Conservation (phyloP, 2,113 vertebrate species). For the Syngnathus floridae region DNA sequence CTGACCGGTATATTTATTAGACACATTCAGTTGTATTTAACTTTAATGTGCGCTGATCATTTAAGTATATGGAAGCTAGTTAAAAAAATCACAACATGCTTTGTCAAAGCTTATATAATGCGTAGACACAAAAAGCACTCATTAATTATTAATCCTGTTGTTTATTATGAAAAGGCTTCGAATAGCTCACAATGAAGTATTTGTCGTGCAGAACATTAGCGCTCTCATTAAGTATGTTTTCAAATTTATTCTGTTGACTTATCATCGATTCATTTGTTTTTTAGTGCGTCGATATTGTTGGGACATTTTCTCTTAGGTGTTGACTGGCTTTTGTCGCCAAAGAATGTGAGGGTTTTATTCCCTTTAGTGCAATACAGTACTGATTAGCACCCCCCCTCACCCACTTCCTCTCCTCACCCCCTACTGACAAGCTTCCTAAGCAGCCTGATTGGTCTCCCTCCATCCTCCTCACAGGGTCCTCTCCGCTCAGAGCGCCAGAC, state of each 20-base stretch:
- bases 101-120: not conserved
- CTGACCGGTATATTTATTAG: too few species aligned
- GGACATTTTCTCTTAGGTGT: not conserved
- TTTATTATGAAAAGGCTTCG: not conserved
- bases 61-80: not conserved
- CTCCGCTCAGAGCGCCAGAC: not conserved
- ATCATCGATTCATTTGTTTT: too few species aligned
- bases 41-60: not conserved
- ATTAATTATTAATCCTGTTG: not conserved
- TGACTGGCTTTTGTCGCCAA: not conserved
- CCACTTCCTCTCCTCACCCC: not conserved
- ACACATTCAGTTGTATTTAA: too few species aligned
- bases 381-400: slow-evolving; percentile 1
- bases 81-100: not conserved
- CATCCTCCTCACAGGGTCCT: not conserved
- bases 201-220: not conserved
- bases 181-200: not conserved
- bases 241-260: too few species aligned
- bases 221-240: not conserved
- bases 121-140: not conserved
- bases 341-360: not conserved
- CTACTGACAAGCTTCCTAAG: slow-evolving; percentile 17
- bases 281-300: too few species aligned
- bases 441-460: slow-evolving; percentile 13
- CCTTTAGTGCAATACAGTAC: not conserved